phyloP scores from a whole-genome alignment of 2,888 invertebrate species.

The Zhengitettix transpicula region DNA sequence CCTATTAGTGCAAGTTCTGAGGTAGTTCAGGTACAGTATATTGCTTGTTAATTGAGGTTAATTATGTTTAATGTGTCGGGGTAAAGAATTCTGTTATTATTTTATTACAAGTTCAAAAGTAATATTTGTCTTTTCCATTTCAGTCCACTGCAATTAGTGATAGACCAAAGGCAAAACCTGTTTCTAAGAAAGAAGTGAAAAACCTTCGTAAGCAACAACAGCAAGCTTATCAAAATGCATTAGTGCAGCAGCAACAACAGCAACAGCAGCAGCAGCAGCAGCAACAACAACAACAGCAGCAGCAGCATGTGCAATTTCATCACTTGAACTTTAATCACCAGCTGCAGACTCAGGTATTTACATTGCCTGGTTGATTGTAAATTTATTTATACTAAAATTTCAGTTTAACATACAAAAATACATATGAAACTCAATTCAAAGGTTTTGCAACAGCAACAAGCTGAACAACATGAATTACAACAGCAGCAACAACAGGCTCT shows the following conservation, averaged over 20 bases:
- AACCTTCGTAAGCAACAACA: conserved; percentile 39
- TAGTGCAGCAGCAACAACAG: conserved; percentile 28
- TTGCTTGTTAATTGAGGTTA: neutral
- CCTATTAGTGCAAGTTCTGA: conserved; percentile 34
- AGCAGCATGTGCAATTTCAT: conserved; percentile 24
- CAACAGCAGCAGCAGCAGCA: conserved; percentile 23
- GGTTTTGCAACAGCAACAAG: conserved; percentile 19
- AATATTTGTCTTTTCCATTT: neutral
- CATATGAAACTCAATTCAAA: conserved; percentile 15
- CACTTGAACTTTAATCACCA: conserved; percentile 34
- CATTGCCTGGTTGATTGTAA: neutral
- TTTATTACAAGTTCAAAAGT: no score
- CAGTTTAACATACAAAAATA: conserved; percentile 13
- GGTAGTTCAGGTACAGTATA: conserved; percentile 30
- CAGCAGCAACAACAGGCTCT: conserved; percentile 10
- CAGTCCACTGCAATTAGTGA: conserved; percentile 65
- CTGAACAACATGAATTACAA: conserved; percentile 13
- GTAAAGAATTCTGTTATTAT: no score
- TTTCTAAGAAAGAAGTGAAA: conserved; percentile 64
- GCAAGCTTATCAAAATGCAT: conserved; percentile 13
- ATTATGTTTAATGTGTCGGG: no score
- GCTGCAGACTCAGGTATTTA: conserved; percentile 22
- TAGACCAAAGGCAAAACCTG: conserved; percentile 67
- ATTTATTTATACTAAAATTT: no score
- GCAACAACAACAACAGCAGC: conserved; percentile 18